Base-by-base conservation (phyloP, 92 coral and sea anemone species). In the Porites rus region DNA sequence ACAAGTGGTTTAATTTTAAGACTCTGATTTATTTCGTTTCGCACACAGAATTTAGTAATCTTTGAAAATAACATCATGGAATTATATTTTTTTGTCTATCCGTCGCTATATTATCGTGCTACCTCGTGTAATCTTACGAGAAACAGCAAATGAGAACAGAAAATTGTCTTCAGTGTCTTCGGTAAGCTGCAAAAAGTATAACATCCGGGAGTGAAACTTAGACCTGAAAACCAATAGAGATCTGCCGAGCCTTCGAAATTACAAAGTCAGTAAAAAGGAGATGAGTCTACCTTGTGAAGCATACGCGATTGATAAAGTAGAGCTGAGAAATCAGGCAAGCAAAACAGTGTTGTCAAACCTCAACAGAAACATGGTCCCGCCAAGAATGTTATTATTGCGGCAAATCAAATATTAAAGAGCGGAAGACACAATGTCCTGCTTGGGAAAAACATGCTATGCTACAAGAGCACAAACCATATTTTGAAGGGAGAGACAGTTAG, bases 131-230 rank as follows among this genome's bases (percentile, higher is more conserved):
- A 86, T 86, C 81, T 51, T 10, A 81, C 10, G 90, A 86, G 59
- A 90, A 81, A 52, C 76, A 86, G 2, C 53, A 81, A 68, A 86
- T 90, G 90, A 80, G 81, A 43, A 82, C 88, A 75, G 93, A 90
- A 78, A 78, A 84, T 85, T 59, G 86, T 85, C 16, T 85, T 89
- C 67, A 76, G 72, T 46, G 86, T 78, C 67, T 66, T 87, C 50
- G 72, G 82, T 31, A 90, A 79, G 58, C 83, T 75, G 16, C 83
- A 85, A 85, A 86, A 90, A 85, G 62, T 74, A 72, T 65, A 79
- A 9, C 77, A 38, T 85, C 43, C 51, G 87, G 63, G 81, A 85
- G 56, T 43, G 6, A 50, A 46, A 65, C 46, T 70, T 90, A 59
- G 75, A 65, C 9, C 71, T 90, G 2, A 76, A 79, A 51, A 88